A percentile compares a stretch with the other conserved stretches of the same genome.
Conservation (phyloP, 2,797 vertebrate genomes). For the Cryptoprocta ferox region DNA sequence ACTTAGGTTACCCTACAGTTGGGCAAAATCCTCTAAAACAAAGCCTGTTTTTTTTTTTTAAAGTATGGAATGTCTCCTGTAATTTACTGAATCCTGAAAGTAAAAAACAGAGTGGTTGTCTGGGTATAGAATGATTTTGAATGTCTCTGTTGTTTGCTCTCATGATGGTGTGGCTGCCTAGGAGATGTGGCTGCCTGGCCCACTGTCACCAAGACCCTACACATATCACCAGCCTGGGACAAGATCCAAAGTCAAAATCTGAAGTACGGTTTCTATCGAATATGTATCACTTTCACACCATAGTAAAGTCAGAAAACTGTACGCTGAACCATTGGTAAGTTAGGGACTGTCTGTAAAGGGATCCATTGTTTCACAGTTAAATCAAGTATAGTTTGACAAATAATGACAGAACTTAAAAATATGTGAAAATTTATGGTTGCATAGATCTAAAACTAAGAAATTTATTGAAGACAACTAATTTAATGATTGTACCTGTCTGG, state of each 20-base stretch:
- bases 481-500: background rate
- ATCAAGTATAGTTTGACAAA: conserved; percentile 44
- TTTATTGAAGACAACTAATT: background rate
- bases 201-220: background rate
- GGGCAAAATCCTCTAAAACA: background rate
- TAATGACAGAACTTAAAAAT: conserved; percentile 30
- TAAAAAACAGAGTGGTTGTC: background rate
- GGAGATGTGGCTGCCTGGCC: background rate
- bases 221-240: background rate
- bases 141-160: background rate
- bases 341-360: background rate
- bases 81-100: background rate
- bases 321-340: background rate
- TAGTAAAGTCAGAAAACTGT: background rate
- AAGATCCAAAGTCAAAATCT: background rate
- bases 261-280: background rate
- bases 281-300: background rate
- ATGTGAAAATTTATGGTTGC: background rate
- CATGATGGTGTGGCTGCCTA: background rate
- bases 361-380: background rate
- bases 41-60: too few relatives aligned
- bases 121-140: background rate
- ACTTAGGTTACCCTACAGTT: background rate
- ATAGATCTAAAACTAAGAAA: background rate
- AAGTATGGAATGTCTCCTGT: background rate